Conservation (phyloP, 1,140 invertebrate species). For the Trichonephila inaurata region DNA sequence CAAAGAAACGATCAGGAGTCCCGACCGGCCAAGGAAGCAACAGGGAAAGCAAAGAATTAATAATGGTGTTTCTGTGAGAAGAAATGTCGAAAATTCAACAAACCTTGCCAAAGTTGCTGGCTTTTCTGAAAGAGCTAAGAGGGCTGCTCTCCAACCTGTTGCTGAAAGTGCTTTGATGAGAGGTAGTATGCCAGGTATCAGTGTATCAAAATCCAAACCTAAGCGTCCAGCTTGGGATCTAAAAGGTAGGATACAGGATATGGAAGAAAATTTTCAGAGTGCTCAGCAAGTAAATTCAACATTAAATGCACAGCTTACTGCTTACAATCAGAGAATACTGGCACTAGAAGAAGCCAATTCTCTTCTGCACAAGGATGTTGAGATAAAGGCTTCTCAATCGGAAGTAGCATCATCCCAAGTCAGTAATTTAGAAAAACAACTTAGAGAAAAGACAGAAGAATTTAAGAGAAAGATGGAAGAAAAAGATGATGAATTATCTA, state of each 20-base stretch:
- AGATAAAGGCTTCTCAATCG: slow-evolving; percentile 79
- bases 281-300: slow-evolving; percentile 72
- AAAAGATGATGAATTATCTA: slow-evolving; percentile 5
- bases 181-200: slow-evolving; percentile 63
- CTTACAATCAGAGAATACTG: slow-evolving; percentile 78
- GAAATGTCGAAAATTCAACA: background rate
- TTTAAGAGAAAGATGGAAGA: slow-evolving; percentile 79
- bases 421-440: slow-evolving; percentile 78
- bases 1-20: too few species aligned
- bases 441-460: slow-evolving; percentile 78
- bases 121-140: slow-evolving; percentile 53
- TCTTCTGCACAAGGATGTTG: slow-evolving; percentile 79
- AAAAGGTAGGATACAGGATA: slow-evolving; percentile 82
- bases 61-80: background rate
- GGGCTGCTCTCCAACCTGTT: slow-evolving; percentile 56
- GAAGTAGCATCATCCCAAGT: slow-evolving; percentile 79
- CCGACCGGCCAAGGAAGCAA: too few species aligned
- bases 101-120: background rate
- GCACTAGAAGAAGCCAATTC: slow-evolving; percentile 79
- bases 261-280: slow-evolving; percentile 80
- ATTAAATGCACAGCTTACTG: slow-evolving; percentile 69
- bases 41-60: background rate
- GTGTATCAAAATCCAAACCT: slow-evolving; percentile 66
- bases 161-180: slow-evolving; percentile 40
- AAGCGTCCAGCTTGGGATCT: slow-evolving; percentile 82